Conservation (phyloP, 2,888 invertebrate genomes). For the Microdon myrmicae region DNA sequence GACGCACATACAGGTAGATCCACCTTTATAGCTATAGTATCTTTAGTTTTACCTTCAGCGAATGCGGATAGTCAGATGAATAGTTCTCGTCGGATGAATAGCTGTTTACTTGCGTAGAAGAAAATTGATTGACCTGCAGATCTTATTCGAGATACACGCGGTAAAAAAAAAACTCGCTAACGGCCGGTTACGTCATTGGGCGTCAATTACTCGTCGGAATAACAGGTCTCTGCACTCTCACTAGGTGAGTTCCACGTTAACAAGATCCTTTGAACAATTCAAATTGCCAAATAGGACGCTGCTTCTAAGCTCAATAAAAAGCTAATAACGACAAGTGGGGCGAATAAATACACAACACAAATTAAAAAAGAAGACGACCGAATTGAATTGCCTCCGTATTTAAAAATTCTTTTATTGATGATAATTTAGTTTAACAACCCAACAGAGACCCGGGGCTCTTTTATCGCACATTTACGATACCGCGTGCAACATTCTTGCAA, state of each 20-base stretch:
- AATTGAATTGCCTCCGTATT: slow-evolving; percentile 22
- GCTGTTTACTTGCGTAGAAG: slow-evolving; percentile 44
- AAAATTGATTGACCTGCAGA: slow-evolving; percentile 51
- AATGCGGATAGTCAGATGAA: slow-evolving; percentile 38
- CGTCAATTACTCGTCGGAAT: slow-evolving; percentile 32
- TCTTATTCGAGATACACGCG: no score
- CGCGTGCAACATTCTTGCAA: slow-evolving; percentile 30
- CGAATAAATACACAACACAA: slow-evolving; percentile 11
- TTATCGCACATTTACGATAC: slow-evolving; percentile 38
- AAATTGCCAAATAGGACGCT: no score
- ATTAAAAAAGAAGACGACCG: no score
- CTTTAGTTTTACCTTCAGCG: slow-evolving; percentile 50
- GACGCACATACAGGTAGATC: slow-evolving; percentile 24
- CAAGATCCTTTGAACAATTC: background rate
- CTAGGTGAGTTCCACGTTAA: background rate
- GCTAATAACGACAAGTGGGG: no score
- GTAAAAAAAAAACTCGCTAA: no score
- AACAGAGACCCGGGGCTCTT: slow-evolving; percentile 19
- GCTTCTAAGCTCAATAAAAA: no score
- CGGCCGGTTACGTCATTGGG: slow-evolving; percentile 32
- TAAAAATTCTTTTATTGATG: slow-evolving; percentile 44
- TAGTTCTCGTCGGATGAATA: no score
- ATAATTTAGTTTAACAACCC: slow-evolving; percentile 39
- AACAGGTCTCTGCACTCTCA: slow-evolving; percentile 7
- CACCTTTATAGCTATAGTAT: no score